Evolutionary conservation across 1,140 invertebrate genomes (phyloP), one percentile per base, ranked within the genome.

Genomic region (Caerostris extrusa): DNA sequence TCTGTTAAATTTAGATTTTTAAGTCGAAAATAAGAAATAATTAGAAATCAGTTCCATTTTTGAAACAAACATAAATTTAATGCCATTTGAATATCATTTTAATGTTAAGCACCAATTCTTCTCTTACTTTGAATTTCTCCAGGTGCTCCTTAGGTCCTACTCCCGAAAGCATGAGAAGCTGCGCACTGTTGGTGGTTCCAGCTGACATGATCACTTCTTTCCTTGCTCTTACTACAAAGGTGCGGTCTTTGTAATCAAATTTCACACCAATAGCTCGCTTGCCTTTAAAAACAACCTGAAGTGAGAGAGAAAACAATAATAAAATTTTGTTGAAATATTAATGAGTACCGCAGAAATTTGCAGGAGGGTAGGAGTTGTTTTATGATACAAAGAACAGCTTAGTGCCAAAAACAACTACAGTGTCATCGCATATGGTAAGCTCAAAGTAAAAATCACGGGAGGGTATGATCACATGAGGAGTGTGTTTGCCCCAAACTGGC

Each of bases 151-250:
- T 82, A 0, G 81, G 81, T 82, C 81, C 81, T 2, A 82, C 34
- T 82, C 81, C 81, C 3, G 81, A 82, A 50, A 82, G 55, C 81
- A 82, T 82, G 34, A 67, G 61, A n/a, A 67, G 14, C 7, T 67
- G 61, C 3, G 61, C 14, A n/a, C 14, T 67, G 61, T 67, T 67
- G 61, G 61, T 67, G 12, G 14, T n/a, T 67, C 61, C 61, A 17
- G 61, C 61, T n/a, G 61, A 67, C 12, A 67, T 5, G 12, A 82
- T 56, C 34, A 53, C 81, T 82, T 50, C 81, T 4, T n/a, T 3
- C 61, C 61, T 67, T 14, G 61, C 61, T 67, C 7, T 67, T 5
- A 67, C 61, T 17, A 17, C 17, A 7, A 17, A 67, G 0, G 61
- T 67, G n/a, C 2, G 3, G 12, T 67, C n/a, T 5, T 67, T 14